Base-by-base conservation (phyloP, 2,888 invertebrate genomes). In the Gymnocheta viridis region DNA sequence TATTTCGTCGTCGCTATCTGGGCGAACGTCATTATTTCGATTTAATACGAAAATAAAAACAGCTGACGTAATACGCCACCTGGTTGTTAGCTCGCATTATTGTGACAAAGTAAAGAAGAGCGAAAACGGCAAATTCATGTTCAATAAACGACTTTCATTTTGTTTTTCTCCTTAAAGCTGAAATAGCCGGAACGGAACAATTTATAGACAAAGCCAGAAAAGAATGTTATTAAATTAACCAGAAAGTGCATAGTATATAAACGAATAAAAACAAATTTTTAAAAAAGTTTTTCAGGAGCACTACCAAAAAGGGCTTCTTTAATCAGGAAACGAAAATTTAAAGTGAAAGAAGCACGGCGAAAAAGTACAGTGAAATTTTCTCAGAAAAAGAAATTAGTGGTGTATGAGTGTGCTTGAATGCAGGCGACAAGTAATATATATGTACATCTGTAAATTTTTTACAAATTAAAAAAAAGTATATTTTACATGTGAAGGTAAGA, bases 61-160 rank as follows among this genome's bases (percentile, higher is more conserved):
- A n/a, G n/a, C n/a, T n/a, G n/a, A n/a, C n/a, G 32, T 32, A 5
- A 32, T 7, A 32, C 32, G 4, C 7, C 32, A 32, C 7, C 7
- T 7, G 7, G 4, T 19, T 47, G 47, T 17, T 47, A 47, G 19
- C 47, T 14, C 17, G n/a, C n/a, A n/a, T 47, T 17, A n/a, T 69
- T 58, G 7, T n/a, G 49, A 73, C 44, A 64, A 47, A 3, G 7
- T 47, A 64, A 47, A n/a, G n/a, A 44, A 44, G 14, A 47, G 12
- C 2, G 49, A 49, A 51, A n/a, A 73, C 32, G 47, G 73, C 66
- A 78, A 67, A 83, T 74, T 69, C 27, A 54, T 72, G 38, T 56
- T 70, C 14, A 73, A 58, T 58, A 82, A 73, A 78, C 78, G 80
- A 86, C 86, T 86, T 86, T 86, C 86, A 86, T 86, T 86, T 86